Conservation (phyloP, 1,140 invertebrate species). For the Eupeodes corollae region DNA sequence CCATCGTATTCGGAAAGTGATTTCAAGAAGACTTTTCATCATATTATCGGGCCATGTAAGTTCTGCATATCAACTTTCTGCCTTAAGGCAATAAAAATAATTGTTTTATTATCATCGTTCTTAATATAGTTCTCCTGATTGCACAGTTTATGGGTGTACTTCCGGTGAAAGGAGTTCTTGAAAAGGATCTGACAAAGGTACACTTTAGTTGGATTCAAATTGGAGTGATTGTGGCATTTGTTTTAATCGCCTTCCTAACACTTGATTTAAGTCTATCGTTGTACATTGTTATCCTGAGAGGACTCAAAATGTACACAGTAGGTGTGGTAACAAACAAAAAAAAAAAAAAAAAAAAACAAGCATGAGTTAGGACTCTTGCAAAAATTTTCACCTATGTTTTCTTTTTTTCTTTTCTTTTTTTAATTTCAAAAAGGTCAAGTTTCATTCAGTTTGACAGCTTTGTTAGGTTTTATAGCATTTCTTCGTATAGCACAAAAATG, state of each 20-base stretch:
- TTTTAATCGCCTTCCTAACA: constrained; percentile 16
- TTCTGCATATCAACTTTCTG: constrained; percentile 2
- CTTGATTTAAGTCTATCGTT: constrained; percentile 19
- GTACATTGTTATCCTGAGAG: constrained; percentile 18
- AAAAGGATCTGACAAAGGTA: constrained; percentile 12
- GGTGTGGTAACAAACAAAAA: constrained; percentile 9
- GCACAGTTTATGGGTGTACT: constrained; percentile 25
- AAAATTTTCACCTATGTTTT: not conserved
- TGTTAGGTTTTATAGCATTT: constrained; percentile 19
- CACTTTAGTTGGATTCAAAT: constrained; percentile 21
- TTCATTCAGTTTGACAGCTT: constrained; percentile 29
- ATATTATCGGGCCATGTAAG: constrained; percentile 29
- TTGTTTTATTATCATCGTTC: not conserved
- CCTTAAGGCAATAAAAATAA: not conserved
- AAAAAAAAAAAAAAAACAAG: not conserved
- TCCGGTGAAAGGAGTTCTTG: constrained; percentile 18
- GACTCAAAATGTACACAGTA: constrained; percentile 27
- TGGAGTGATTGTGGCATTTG: constrained; percentile 11
- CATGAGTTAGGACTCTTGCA: not conserved
- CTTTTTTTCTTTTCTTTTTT: not conserved
- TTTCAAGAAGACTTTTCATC: constrained; percentile 27
- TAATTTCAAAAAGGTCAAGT: constrained; percentile 16
- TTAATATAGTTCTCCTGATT: constrained; percentile 17
- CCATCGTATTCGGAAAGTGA: too few species aligned
- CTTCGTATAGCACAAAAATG: constrained; percentile 19